A percentile compares a stretch with the other conserved stretches of the same genome.
phyloP scores from a whole-genome alignment of 2,888 invertebrate genomes.

The Drosophila fungiperda region DNA sequence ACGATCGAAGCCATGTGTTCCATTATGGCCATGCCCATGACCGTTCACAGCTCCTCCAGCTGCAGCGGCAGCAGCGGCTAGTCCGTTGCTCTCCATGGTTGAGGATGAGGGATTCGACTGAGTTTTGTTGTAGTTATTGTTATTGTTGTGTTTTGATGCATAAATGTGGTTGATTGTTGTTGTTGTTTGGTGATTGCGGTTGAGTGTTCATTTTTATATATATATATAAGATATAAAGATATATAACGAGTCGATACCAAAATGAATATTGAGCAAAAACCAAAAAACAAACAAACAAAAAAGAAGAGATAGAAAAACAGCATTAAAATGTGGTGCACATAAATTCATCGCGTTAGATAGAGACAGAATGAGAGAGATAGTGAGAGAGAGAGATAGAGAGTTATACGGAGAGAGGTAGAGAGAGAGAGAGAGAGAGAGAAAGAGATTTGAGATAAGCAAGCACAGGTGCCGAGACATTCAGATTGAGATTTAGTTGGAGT shows the following conservation, averaged over 20 bases:
- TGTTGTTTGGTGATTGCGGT: slow-evolving; percentile 22
- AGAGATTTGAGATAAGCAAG: slow-evolving; percentile 66
- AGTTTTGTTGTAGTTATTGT: slow-evolving; percentile 29
- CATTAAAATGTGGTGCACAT: slow-evolving; percentile 75
- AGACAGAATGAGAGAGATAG: slow-evolving; percentile 31
- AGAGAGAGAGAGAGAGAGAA: slow-evolving; percentile 25
- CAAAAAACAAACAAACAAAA: slow-evolving; percentile 33
- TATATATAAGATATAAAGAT: slow-evolving; percentile 32
- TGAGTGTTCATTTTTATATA: slow-evolving; percentile 36
- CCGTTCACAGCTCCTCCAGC: slow-evolving; percentile 55
- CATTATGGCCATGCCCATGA: slow-evolving; percentile 42
- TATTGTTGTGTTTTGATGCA: slow-evolving; percentile 38
- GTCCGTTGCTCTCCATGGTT: slow-evolving; percentile 82
- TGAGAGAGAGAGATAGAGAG: slow-evolving; percentile 22
- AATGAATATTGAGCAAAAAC: slow-evolving; percentile 68
- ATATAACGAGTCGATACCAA: slow-evolving; percentile 67
- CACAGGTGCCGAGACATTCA: slow-evolving; percentile 78
- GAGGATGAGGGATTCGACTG: slow-evolving; percentile 85
- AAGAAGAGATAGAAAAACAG: slow-evolving; percentile 67
- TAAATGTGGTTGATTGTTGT: slow-evolving; percentile 36
- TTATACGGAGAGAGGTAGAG: slow-evolving; percentile 17
- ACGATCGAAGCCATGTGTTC: slow-evolving; percentile 55
- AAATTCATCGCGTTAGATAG: slow-evolving; percentile 53
- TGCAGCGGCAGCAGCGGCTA: slow-evolving; percentile 63
- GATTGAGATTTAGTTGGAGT: slow-evolving; percentile 34